Evolutionary conservation across 2,797 vertebrate species (phyloP).

Genomic region (Sebastes aleutianus): DNA sequence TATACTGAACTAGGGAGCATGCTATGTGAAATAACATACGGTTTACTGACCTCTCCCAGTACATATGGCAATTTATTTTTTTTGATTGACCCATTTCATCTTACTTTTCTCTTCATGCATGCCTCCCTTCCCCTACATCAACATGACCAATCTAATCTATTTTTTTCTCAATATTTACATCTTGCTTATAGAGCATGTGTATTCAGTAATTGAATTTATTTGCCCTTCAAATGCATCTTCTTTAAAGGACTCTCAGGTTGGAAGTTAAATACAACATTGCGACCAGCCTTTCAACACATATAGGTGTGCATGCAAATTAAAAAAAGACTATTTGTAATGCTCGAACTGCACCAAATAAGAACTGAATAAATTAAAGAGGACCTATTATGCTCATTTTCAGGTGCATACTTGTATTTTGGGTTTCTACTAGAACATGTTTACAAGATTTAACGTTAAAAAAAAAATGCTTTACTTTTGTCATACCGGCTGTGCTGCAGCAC

Average conservation of each 20-base stretch:
- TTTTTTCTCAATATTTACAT: background rate
- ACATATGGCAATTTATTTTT: background rate
- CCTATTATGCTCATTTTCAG: too few relatives aligned
- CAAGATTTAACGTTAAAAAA: too few relatives aligned
- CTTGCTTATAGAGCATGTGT: background rate
- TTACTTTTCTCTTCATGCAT: background rate
- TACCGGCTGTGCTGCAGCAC: too few relatives aligned
- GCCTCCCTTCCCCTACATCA: background rate
- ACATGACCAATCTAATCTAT: background rate
- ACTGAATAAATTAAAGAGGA: background rate
- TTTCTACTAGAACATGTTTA: too few relatives aligned
- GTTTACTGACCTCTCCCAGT: background rate
- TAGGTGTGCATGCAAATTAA: background rate
- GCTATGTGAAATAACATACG: conserved; percentile 9
- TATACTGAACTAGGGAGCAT: background rate
- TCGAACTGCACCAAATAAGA: background rate
- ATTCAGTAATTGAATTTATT: background rate
- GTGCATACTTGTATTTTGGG: too few relatives aligned
- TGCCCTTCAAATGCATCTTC: background rate
- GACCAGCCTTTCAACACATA: background rate
- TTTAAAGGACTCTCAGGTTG: background rate
- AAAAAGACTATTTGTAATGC: background rate
- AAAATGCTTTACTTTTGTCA: too few relatives aligned
- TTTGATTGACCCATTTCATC: conserved; percentile 5
- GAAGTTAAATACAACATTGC: background rate